These are phyloP conservation scores for Leucophenga maculata DNA, from an alignment of 2,888 invertebrate genomes.

Conservation along the genomic window DNA sequence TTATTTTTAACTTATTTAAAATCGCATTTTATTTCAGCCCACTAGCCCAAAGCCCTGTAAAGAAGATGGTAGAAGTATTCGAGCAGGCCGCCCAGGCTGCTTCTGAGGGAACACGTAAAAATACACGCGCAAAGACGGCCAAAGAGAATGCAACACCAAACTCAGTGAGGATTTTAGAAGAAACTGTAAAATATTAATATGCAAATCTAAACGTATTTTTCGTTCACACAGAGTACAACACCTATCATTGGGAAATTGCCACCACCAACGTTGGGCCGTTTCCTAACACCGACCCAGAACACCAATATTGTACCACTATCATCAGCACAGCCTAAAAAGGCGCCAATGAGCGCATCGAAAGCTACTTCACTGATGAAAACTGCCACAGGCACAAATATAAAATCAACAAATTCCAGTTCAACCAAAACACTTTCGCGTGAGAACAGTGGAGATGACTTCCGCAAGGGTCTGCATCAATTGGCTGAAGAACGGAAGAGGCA, in stretches of 20 bases:
- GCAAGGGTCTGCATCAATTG: constrained; percentile 61
- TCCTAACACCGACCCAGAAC: constrained; percentile 68
- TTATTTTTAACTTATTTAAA: neutral
- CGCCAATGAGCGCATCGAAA: constrained; percentile 66
- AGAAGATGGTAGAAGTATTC: constrained; percentile 77
- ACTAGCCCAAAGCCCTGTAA: constrained; percentile 76
- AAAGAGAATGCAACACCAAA: constrained; percentile 60
- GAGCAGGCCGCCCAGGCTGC: constrained; percentile 71
- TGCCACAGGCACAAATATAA: constrained; percentile 51
- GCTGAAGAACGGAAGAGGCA: constrained; percentile 70
- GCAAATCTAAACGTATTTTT: too few relatives aligned
- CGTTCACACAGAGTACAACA: constrained; percentile 39
- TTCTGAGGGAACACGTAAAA: constrained; percentile 40
- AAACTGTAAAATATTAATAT: too few relatives aligned
- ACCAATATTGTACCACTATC: constrained; percentile 46
- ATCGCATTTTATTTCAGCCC: constrained; percentile 73
- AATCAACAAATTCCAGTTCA: constrained; percentile 48
- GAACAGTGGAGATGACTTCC: constrained; percentile 69
- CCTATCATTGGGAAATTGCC: constrained; percentile 62
- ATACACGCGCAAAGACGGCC: constrained; percentile 54
- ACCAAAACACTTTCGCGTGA: constrained; percentile 63
- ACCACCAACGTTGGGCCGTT: constrained; percentile 61
- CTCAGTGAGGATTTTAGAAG: constrained; percentile 48
- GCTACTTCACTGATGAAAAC: constrained; percentile 55
- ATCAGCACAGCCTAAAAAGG: constrained; percentile 58